These are phyloP conservation scores for Hybognathus amarus DNA, from an alignment of 2,797 vertebrate genomes.

Conservation along the genomic window DNA sequence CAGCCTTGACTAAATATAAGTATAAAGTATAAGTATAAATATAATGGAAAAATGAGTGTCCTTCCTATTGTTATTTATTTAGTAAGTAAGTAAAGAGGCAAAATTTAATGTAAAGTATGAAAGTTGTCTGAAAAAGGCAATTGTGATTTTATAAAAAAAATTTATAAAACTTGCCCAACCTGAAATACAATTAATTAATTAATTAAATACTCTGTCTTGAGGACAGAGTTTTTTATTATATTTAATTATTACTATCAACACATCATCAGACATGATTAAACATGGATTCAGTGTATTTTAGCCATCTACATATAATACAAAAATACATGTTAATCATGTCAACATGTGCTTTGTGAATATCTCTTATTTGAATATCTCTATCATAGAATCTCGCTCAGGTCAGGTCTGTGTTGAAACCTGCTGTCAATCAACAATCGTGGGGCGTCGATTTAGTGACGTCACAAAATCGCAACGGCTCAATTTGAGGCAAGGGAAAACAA, in stretches of 20 bases:
- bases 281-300: background rate
- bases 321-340: no score
- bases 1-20: constrained; percentile 10
- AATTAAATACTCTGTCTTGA: background rate
- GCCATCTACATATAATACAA: background rate
- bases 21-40: no score
- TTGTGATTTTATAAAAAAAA: background rate
- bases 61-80: background rate
- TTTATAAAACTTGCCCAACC: background rate
- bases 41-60: background rate
- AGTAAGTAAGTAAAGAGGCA: background rate
- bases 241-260: background rate
- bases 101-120: background rate
- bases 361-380: no score
- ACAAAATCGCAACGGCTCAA: no score
- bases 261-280: background rate
- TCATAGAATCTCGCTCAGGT: no score
- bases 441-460: no score
- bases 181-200: background rate
- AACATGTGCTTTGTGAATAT: no score
- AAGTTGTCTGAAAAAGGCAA: background rate
- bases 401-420: no score
- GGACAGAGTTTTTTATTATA: background rate
- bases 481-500: no score
- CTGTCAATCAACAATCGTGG: no score